These are phyloP conservation scores for Kryphioiulus occultus DNA, from an alignment of 2,888 invertebrate species.

Conservation along the genomic window DNA sequence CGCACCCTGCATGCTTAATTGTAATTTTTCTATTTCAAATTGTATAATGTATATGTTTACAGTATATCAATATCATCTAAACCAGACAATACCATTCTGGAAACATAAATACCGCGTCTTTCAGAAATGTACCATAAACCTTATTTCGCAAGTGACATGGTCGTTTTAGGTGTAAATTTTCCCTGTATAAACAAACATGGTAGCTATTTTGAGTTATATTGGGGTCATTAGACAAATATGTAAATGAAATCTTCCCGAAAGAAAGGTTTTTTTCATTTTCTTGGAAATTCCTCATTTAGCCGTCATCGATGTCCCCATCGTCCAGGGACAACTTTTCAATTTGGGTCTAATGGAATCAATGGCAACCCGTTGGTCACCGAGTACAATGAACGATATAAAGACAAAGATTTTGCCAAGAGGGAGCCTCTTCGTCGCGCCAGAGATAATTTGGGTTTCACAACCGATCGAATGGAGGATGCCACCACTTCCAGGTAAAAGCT, in stretches of 20 bases:
- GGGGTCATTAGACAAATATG: not conserved
- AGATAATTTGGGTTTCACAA: constrained; percentile 45
- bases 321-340: constrained; percentile 44
- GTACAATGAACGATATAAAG: constrained; percentile 49
- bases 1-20: too few species aligned
- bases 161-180: too few species aligned
- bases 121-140: too few species aligned
- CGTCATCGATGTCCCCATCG: constrained; percentile 52
- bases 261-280: too few species aligned
- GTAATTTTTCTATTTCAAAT: too few species aligned
- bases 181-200: too few species aligned
- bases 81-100: too few species aligned
- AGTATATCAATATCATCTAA: too few species aligned
- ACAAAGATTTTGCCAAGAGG: constrained; percentile 38
- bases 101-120: too few species aligned
- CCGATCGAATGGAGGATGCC: constrained; percentile 49
- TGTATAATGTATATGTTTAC: too few species aligned
- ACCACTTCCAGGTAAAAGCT: constrained; percentile 46
- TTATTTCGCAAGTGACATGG: too few species aligned
- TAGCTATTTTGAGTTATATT: not conserved
- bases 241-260: not conserved
- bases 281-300: not conserved
- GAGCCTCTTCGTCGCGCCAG: constrained; percentile 47
- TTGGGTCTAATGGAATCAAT: constrained; percentile 33
- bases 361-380: not conserved